A percentile compares a stretch with the other conserved stretches of the same genome.
Conservation (phyloP, 1,140 invertebrate genomes). For the Gryllus bimaculatus region DNA sequence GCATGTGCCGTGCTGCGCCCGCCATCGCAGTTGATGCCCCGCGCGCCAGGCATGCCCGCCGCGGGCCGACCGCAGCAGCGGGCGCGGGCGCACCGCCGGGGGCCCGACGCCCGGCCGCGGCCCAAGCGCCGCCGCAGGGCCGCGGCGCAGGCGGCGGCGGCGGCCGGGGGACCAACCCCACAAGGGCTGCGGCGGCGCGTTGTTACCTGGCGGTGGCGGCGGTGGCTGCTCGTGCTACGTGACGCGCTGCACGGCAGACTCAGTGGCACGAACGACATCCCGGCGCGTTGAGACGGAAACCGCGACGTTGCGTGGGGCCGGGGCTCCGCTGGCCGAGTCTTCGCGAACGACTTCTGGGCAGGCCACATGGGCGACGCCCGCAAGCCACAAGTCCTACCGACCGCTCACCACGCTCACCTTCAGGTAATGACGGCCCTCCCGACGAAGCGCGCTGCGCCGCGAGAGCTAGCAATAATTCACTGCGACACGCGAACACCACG, state of each 20-base stretch:
- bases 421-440: constrained; percentile 53
- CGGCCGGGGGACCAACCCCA: background rate
- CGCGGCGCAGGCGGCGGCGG: too few relatives aligned
- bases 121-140: background rate
- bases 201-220: constrained; percentile 52
- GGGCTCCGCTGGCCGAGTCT: constrained; percentile 52
- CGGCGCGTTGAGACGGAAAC: constrained; percentile 76
- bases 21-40: too few relatives aligned
- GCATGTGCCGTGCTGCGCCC: too few relatives aligned
- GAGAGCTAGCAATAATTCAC: background rate
- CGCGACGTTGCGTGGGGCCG: constrained; percentile 68
- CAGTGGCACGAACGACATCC: constrained; percentile 87
- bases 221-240: constrained; percentile 60
- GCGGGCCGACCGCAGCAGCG: too few relatives aligned
- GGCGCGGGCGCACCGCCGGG: too few relatives aligned
- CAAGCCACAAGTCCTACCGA: constrained; percentile 78
- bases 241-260: constrained; percentile 69
- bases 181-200: constrained; percentile 20
- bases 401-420: constrained; percentile 74
- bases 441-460: background rate
- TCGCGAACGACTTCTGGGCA: constrained; percentile 86
- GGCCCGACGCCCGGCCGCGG: background rate
- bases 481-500: background rate
- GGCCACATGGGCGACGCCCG: constrained; percentile 79
- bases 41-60: too few relatives aligned